phyloP scores from a whole-genome alignment of 2,113 vertebrate species.

The Rhinichthys klamathensis region DNA sequence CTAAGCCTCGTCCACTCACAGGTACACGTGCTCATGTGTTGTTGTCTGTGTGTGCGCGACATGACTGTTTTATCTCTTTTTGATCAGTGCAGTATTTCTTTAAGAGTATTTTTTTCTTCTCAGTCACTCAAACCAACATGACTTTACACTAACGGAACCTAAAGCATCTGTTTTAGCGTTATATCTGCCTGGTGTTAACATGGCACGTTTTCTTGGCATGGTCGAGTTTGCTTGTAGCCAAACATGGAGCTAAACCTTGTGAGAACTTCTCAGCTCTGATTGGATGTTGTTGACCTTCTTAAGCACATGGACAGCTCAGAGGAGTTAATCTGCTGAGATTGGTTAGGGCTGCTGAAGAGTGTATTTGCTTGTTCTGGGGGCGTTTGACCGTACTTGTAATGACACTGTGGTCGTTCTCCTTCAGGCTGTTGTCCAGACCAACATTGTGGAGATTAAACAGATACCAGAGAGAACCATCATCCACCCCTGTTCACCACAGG shows the following conservation, averaged over 20 bases:
- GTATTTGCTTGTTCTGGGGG: not conserved
- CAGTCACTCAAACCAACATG: not conserved
- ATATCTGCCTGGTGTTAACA: not conserved
- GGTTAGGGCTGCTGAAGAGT: constrained; percentile 50
- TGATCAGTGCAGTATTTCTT: not conserved
- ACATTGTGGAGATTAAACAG: constrained; percentile 63
- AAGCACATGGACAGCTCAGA: constrained; percentile 53
- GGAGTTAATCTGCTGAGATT: constrained; percentile 68
- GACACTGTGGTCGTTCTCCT: constrained; percentile 34
- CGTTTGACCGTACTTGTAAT: constrained; percentile 25
- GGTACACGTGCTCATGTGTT: constrained; percentile 24
- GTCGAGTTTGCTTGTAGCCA: not conserved
- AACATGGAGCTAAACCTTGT: constrained; percentile 1
- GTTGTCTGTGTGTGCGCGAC: not conserved
- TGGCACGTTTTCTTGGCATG: not conserved
- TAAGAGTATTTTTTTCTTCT: not conserved
- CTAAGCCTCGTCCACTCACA: constrained; percentile 40
- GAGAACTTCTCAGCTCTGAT: constrained; percentile 20
- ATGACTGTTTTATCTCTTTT: not conserved
- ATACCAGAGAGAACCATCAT: constrained; percentile 63
- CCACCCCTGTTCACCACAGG: constrained; percentile 36
- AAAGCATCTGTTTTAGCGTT: not conserved
- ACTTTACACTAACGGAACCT: not conserved
- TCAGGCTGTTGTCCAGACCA: constrained; percentile 61
- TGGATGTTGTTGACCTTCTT: constrained; percentile 50